These are phyloP conservation scores for Halcyon malimbica DNA, from an alignment of 2,113 vertebrate species.

Conservation along the genomic window DNA sequence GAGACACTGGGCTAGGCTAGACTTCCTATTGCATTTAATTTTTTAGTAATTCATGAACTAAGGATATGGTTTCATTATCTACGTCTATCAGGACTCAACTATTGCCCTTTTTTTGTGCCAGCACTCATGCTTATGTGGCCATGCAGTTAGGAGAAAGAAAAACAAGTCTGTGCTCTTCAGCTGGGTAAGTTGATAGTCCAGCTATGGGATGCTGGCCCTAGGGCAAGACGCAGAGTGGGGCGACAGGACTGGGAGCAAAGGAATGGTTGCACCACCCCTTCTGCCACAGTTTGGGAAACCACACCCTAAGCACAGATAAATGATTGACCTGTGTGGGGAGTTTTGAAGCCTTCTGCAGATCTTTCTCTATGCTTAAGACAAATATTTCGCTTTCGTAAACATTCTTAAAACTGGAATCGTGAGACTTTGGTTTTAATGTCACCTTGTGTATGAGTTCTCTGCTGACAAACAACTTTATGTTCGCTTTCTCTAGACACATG, in stretches of 20 bases:
- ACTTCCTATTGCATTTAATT: not conserved
- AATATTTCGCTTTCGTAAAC: not conserved
- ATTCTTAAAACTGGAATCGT: not conserved
- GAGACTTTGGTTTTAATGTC: not conserved
- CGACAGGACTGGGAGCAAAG: not conserved
- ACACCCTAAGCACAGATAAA: not conserved
- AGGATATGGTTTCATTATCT: not conserved
- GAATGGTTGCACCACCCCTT: not conserved
- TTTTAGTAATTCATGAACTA: not conserved
- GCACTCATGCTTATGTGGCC: not conserved
- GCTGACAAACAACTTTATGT: not conserved
- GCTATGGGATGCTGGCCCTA: not conserved
- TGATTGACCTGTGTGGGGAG: not conserved
- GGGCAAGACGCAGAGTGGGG: not conserved
- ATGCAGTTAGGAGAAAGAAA: not conserved
- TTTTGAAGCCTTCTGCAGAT: not conserved
- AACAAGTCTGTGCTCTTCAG: not conserved
- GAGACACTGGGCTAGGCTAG: not conserved
- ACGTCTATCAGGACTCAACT: not conserved
- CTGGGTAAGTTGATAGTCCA: not conserved
- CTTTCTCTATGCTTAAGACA: not conserved
- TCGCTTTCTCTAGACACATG: fast-evolving
- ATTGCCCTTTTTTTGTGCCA: not conserved
- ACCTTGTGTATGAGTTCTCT: not conserved
- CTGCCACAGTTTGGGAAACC: not conserved